A percentile compares a stretch with the other conserved stretches of the same genome.
Evolutionary conservation across 2,888 invertebrate species (phyloP).

Genomic region (Lithophane ornitopus): DNA sequence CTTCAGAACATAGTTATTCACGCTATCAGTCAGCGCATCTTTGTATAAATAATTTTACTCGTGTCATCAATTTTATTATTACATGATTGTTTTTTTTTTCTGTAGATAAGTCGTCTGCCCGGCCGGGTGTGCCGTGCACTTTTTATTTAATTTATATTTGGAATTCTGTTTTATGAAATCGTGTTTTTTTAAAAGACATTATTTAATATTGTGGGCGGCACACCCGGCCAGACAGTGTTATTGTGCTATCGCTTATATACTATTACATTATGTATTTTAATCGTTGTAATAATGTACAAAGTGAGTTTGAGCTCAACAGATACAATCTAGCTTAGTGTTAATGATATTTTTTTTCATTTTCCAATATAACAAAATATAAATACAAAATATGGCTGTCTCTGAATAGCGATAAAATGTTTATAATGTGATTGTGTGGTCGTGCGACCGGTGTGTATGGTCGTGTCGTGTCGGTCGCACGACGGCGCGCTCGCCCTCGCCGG

Average conservation of each 20-base stretch:
- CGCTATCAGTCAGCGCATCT: conserved; percentile 71
- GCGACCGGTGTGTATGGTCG: conserved; percentile 55
- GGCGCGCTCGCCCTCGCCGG: conserved; percentile 81
- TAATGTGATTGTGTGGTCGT: conserved; percentile 67
- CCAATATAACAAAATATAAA: conserved; percentile 69
- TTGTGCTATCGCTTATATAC: conserved; percentile 83
- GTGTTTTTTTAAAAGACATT: conserved; percentile 77
- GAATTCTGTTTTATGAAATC: conserved; percentile 68
- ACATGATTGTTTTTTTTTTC: conserved; percentile 70
- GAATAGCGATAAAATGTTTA: conserved; percentile 78
- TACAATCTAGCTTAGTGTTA: conserved; percentile 87
- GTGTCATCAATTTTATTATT: conserved; percentile 71
- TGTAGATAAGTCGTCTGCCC: conserved; percentile 76
- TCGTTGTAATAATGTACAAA: conserved; percentile 89
- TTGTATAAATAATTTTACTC: conserved; percentile 75
- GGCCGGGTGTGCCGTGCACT: conserved; percentile 68
- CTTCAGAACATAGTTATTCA: conserved; percentile 63
- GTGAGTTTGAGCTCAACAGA: conserved; percentile 88
- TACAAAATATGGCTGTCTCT: conserved; percentile 78
- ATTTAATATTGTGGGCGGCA: conserved; percentile 67
- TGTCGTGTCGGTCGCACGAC: conserved; percentile 44
- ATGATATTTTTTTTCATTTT: conserved; percentile 73
- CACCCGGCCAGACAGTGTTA: conserved; percentile 63
- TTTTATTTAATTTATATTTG: conserved; percentile 72
- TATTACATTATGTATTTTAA: conserved; percentile 82